Evolutionary conservation across 2,888 invertebrate genomes (phyloP).

Genomic region (Melanotus villosus): DNA sequence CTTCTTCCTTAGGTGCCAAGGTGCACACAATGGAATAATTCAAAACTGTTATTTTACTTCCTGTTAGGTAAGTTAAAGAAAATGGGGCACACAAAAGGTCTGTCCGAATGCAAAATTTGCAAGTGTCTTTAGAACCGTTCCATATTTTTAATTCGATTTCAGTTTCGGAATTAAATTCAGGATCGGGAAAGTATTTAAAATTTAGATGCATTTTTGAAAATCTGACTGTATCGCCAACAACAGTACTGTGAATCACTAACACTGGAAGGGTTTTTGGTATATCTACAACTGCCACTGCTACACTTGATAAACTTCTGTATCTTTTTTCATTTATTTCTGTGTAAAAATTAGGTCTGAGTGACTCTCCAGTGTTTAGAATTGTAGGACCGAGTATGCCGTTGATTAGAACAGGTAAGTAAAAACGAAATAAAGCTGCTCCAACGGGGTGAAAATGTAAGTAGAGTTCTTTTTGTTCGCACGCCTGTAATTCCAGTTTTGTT

Average conservation of each 20-base stretch:
- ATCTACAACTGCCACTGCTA: neutral
- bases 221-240: conserved; percentile 46
- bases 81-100: conserved; percentile 60
- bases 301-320: neutral
- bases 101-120: conserved; percentile 58
- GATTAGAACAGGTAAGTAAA: conserved; percentile 73
- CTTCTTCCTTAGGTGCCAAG: conserved; percentile 55
- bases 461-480: conserved; percentile 58
- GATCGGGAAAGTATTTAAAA: conserved; percentile 21
- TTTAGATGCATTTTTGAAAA: conserved; percentile 30
- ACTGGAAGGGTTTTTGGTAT: conserved; percentile 41
- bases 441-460: conserved; percentile 66
- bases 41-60: conserved; percentile 44
- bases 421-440: conserved; percentile 70
- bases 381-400: conserved; percentile 75
- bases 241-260: conserved; percentile 53
- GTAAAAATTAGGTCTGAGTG: conserved; percentile 49
- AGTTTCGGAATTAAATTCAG: neutral
- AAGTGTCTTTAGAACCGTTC: conserved; percentile 50
- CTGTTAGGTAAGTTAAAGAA: conserved; percentile 53
- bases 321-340: conserved; percentile 40
- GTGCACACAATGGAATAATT: conserved; percentile 52
- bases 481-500: conserved; percentile 52
- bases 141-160: conserved; percentile 31
- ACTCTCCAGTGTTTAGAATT: conserved; percentile 57